A percentile compares a stretch with the other conserved stretches of the same genome.
phyloP scores from a whole-genome alignment of 2,797 vertebrate genomes.

The Brotula barbata region DNA sequence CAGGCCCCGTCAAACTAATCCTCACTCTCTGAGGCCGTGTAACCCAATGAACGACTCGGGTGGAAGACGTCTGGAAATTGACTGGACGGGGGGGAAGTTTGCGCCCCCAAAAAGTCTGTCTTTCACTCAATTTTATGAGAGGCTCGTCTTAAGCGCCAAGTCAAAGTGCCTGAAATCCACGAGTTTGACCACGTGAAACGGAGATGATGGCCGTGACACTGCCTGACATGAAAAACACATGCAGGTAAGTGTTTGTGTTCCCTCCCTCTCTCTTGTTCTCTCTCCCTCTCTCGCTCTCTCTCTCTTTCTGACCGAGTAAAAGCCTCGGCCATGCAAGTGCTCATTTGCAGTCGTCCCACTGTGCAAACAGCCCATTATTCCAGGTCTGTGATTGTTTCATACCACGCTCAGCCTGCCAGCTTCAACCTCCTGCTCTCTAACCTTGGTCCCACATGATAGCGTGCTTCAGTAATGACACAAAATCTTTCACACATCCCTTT shows the following conservation, averaged over 20 bases:
- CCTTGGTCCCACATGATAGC: constrained; percentile 13
- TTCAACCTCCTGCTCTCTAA: constrained; percentile 21
- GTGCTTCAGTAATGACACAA: constrained; percentile 4
- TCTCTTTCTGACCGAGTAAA: constrained; percentile 15
- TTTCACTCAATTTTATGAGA: constrained; percentile 24
- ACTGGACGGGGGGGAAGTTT: constrained; percentile 15
- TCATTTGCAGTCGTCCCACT: constrained; percentile 58
- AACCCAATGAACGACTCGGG: constrained; percentile 16
- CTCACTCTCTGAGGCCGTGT: constrained; percentile 49
- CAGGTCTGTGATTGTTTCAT: constrained; percentile 59
- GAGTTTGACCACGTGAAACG: constrained; percentile 5
- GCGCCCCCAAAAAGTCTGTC: background rate
- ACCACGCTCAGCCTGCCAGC: constrained; percentile 31
- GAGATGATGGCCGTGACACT: constrained; percentile 10
- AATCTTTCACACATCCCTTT: background rate
- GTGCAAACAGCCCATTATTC: constrained; percentile 70
- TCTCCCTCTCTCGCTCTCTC: background rate
- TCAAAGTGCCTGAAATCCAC: constrained; percentile 10
- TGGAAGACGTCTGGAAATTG: constrained; percentile 24
- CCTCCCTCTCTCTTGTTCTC: background rate
- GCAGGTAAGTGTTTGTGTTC: constrained; percentile 55
- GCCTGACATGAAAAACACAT: constrained; percentile 30
- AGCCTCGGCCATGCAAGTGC: constrained; percentile 39
- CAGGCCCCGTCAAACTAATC: constrained; percentile 36
- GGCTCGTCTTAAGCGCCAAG: background rate